A percentile compares a stretch with the other conserved stretches of the same genome.
These are phyloP conservation scores for Zaprionus bogoriensis DNA, from an alignment of 2,888 invertebrate species.

Conservation along the genomic window DNA sequence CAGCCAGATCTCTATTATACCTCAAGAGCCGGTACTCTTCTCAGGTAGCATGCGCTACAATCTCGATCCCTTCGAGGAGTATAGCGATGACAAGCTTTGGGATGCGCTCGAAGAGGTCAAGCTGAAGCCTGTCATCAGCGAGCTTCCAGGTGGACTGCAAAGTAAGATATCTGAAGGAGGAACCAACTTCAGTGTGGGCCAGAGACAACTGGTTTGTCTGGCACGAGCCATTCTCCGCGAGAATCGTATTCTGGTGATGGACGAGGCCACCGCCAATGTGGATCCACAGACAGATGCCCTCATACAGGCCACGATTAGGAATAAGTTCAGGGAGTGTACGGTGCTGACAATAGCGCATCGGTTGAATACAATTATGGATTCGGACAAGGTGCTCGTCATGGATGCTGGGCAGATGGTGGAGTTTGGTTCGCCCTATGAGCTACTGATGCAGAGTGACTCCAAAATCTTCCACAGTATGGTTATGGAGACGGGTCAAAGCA, in stretches of 20 bases:
- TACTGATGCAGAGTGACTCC: conserved; percentile 84
- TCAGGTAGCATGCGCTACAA: conserved; percentile 94
- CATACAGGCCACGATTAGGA: conserved; percentile 91
- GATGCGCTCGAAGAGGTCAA: conserved; percentile 89
- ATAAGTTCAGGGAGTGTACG: conserved; percentile 90
- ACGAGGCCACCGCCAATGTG: conserved; percentile 97
- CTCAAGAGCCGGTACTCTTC: conserved; percentile 93
- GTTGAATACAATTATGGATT: conserved; percentile 91
- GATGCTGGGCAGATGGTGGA: conserved; percentile 87
- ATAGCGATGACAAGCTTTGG: conserved; percentile 92
- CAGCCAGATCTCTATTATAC: conserved; percentile 91
- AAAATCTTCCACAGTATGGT: conserved; percentile 83
- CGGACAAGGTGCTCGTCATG: conserved; percentile 86
- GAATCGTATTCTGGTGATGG: conserved; percentile 92
- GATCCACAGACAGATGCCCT: conserved; percentile 93
- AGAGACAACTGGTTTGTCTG: conserved; percentile 94
- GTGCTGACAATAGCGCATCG: conserved; percentile 96
- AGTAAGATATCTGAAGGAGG: conserved; percentile 89
- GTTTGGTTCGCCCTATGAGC: conserved; percentile 87
- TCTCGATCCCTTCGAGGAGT: conserved; percentile 93
- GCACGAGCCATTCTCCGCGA: conserved; percentile 94
- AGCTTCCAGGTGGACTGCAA: conserved; percentile 87
- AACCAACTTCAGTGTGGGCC: conserved; percentile 94
- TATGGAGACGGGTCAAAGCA: conserved; percentile 16
- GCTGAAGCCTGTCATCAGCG: conserved; percentile 87